These are phyloP conservation scores for Meloe dianella DNA, from an alignment of 2,888 invertebrate species.

Conservation along the genomic window DNA sequence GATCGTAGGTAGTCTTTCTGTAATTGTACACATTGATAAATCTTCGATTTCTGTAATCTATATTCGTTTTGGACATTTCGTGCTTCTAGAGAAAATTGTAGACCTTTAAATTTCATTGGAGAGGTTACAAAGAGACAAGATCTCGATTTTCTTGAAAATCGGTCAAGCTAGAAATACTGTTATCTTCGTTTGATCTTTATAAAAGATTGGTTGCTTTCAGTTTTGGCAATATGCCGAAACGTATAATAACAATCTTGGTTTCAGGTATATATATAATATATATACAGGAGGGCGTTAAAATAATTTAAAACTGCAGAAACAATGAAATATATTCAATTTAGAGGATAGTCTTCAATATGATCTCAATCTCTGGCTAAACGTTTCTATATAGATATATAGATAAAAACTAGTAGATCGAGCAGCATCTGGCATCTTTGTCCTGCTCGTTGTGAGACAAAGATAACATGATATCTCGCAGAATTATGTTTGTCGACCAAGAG, in stretches of 20 bases:
- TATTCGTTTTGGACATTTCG: conserved; percentile 20
- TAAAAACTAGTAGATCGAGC: too few relatives aligned
- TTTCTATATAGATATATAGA: too few relatives aligned
- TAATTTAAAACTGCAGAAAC: not conserved
- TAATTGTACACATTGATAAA: conserved; percentile 30
- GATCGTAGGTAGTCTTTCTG: not conserved
- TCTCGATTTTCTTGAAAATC: conserved; percentile 23
- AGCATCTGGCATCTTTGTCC: too few relatives aligned
- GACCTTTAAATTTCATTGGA: conserved; percentile 38
- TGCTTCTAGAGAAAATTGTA: conserved; percentile 36
- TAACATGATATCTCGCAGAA: too few relatives aligned
- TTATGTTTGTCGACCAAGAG: too few relatives aligned
- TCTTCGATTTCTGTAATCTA: not conserved
- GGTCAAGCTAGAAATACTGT: conserved; percentile 9
- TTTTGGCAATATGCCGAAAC: conserved; percentile 7
- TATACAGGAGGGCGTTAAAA: not conserved
- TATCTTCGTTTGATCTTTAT: conserved; percentile 12
- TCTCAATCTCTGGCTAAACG: not conserved
- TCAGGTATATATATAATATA: too few relatives aligned
- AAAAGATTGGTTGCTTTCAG: not conserved
- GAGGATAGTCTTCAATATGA: too few relatives aligned
- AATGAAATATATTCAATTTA: not conserved
- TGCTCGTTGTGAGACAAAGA: too few relatives aligned
- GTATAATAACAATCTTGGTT: not conserved
- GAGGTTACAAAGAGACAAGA: conserved; percentile 34